Base-by-base conservation (phyloP, 64 coral and sea anemone genomes). In the Stylophora pistillata region DNA sequence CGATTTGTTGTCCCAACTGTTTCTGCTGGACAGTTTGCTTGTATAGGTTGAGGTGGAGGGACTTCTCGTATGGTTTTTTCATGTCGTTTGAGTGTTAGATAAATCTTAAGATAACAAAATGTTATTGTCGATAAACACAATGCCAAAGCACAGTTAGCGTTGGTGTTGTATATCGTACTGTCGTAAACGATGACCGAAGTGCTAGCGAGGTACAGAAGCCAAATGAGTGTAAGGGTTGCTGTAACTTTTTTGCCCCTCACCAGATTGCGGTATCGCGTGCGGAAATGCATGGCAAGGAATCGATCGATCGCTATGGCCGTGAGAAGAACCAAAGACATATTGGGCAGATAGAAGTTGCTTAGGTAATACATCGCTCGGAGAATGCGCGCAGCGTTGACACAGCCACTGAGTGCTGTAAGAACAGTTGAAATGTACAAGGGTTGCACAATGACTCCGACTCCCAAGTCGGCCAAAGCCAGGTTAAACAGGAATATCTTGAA, bases 241-340 rank as follows among this genome's bases (percentile, higher is more conserved):
- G 69, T 33, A 84, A 54, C 60, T 68, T 34, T 84, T 14, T 70
- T 84, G 30, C 15, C 15, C 0, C 34, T 84, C 6, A 54, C 61
- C 30, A 84, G 12, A 10, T 41, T 84, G 6, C 80, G 80, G 20
- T 84, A 84, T 12, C 61, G 32, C 0, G 1, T 6, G 23, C 15
- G 59, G 25, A 68, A 13, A 53, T 84, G 80, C 13, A 84, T 53
- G 10, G 58, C 80, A 4, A 84, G 80, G 37, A 84, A 84, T 27
- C 80, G 80, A 84, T 84, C 80, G 16, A 84, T 63, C 31, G 80
- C 80, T 26, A 84, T 84, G 26, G 26, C 12, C 26, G 80, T 70
- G 2, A 69, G 10, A 16, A 84, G 69, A 20, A 41, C 32, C 3
- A 84, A 34, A 14, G 80, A 84, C 20, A 84, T 63, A 15, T 26